Base-by-base conservation (phyloP, 2,888 invertebrate species). In the Axea sp. region DNA sequence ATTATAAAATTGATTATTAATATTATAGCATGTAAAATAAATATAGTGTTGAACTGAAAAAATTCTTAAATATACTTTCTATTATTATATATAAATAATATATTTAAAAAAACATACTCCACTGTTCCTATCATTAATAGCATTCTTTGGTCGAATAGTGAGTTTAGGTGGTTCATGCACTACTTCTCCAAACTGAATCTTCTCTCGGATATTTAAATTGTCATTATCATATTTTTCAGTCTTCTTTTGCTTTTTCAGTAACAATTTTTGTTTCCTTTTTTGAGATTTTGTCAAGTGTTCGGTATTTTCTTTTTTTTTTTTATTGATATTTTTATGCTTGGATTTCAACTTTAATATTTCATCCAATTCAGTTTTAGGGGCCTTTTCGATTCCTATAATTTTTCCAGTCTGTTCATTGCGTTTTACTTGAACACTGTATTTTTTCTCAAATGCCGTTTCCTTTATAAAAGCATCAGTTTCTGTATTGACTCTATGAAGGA, bases 131-230 rank as follows among this genome's bases (percentile, higher is more conserved):
- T 78, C 80, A 49, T 87, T 88, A 39, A 82, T 80, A 31, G 89
- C 90, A 78, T 89, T 90, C 59, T 88, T 89, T 0, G 92, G 92
- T 45, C 87, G 83, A 1, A 88, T 83, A 30, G 84, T 88, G 28
- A 95, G 88, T 49, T 89, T 86, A 22, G 95, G 95, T 57, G 95
- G 95, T 47, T 91, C 93, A 86, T 93, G 92, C 1, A 90, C 92
- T 45, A 92, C 90, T 83, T 95, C 95, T 0, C 95, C 95, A 88
- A 95, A 95, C 81, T 90, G 84, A 12, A 95, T 89, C 39, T 89
- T 88, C 86, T 95, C 95, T 41, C 76, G 76, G 79, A 89, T 80
- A 15, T 84, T 83, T 7, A 79, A 89, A 81, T 90, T 91, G 47
- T 91, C 91, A 26, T 89, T 88, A 1, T 82, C 76, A 55, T 84